These are phyloP conservation scores for Penaeus monodon DNA, from an alignment of 2,888 invertebrate species.

Conservation along the genomic window DNA sequence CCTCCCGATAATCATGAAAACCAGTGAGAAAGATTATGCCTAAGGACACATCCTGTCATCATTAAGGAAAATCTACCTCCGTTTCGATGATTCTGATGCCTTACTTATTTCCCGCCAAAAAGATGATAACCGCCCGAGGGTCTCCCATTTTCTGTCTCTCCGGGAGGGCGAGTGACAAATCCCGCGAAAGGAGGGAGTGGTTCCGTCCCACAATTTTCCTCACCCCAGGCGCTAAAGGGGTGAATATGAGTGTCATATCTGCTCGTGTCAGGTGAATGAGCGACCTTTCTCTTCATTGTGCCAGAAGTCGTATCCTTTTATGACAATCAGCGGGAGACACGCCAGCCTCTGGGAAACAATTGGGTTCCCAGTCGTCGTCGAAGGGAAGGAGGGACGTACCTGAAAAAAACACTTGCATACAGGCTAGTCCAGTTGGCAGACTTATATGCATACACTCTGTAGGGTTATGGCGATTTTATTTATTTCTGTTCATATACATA, in stretches of 20 bases:
- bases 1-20: too few relatives aligned
- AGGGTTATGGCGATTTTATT: too few relatives aligned
- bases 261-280: conserved; percentile 31
- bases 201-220: conserved; percentile 33
- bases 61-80: too few relatives aligned
- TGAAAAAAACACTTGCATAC: too few relatives aligned
- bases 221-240: conserved; percentile 44
- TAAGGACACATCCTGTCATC: too few relatives aligned
- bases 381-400: not conserved
- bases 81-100: too few relatives aligned
- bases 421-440: too few relatives aligned
- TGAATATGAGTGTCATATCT: conserved; percentile 22
- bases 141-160: conserved; percentile 33
- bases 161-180: conserved; percentile 16
- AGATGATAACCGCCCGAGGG: not conserved
- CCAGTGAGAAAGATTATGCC: too few relatives aligned
- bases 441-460: too few relatives aligned
- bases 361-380: not conserved
- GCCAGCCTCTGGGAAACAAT: not conserved
- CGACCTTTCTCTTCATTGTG: conserved; percentile 12
- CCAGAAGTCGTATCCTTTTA: conserved; percentile 11
- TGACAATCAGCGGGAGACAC: not conserved
- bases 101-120: too few relatives aligned
- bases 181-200: conserved; percentile 32
- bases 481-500: too few relatives aligned